phyloP scores from a whole-genome alignment of 2,113 vertebrate genomes.

The Zapornia atra region DNA sequence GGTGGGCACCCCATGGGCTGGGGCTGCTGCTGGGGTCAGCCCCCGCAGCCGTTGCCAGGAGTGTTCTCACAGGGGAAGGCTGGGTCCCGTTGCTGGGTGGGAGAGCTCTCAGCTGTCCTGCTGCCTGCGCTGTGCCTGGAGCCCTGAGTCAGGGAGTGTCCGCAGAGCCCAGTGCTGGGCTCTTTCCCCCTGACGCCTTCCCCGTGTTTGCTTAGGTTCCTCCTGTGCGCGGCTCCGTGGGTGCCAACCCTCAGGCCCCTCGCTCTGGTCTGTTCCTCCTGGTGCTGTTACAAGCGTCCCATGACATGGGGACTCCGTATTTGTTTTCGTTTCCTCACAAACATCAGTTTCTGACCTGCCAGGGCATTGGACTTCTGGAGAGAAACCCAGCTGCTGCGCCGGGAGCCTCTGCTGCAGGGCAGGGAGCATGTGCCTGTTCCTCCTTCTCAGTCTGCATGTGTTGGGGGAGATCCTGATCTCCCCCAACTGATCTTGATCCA shows the following conservation, averaged over 20 bases:
- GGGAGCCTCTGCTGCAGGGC: neutral
- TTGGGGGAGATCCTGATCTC: no score
- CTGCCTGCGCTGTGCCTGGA: no score
- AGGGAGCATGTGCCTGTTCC: accelerated
- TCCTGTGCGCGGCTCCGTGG: accelerated
- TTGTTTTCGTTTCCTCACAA: neutral
- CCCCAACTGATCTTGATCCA: no score
- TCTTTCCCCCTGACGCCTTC: neutral
- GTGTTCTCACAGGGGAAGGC: neutral
- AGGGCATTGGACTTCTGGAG: accelerated
- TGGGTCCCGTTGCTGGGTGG: neutral
- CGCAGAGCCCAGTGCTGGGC: neutral
- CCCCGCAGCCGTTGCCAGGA: accelerated
- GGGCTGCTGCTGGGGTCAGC: neutral
- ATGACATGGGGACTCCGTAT: neutral
- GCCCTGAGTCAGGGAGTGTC: neutral
- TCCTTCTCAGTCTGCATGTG: neutral
- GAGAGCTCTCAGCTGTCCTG: neutral
- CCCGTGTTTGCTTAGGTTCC: neutral
- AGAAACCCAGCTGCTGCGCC: accelerated
- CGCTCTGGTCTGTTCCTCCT: neutral
- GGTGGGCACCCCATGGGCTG: accelerated
- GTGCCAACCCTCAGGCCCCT: neutral
- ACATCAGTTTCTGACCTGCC: neutral
- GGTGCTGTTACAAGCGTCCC: neutral